Base-by-base conservation (phyloP, 2,797 vertebrate genomes). In the Tenualosa thibaudeaui region DNA sequence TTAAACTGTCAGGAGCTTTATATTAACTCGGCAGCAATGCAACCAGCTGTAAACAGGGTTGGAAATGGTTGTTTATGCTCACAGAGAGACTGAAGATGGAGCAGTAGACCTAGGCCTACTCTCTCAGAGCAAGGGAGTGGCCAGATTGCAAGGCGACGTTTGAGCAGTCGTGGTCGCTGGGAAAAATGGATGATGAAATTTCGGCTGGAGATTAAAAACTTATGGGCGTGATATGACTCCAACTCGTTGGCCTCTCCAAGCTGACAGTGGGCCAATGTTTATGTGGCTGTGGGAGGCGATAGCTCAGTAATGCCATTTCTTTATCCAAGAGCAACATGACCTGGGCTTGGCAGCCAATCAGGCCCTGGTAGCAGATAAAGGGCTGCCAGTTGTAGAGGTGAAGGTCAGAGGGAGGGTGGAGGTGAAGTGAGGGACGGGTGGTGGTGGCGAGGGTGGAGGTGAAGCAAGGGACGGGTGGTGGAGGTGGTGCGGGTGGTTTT, bases 251-350 rank as follows among this genome's bases (percentile, higher is more conserved):
- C 0, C 15, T 17, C 71, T 15, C 3, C 5, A 17, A 26, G 68
- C 68, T 75, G n/a, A 26, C 62, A 24, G 10, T 68, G 9, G 62
- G 9, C 13, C 71, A 46, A 62, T 78, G 71, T 78, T 71, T 71
- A 71, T 71, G 31, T 71, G 26, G 65, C 65, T 37, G 62, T 37
- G 62, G 37, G 31, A 75, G 68, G 37, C 2, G 40, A 78, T 78
- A 22, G 40, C 40, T 40, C 37, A 22, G 37, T 78, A 46, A 22
- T 78, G 71, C 22, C 46, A 78, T 78, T 78, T 78, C 71, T 40
- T 43, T 78, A 46, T 78, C 71, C 71, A 78, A 78, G 40, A 78
- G 71, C 71, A 78, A 43, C 71, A 78, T 22, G 19, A 37, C 71
- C 68, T 75, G 71, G 2, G 40, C 37, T 78, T 78, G 71, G 71